Conservation (phyloP, 2,797 vertebrate genomes). For the Choloepus didactylus region DNA sequence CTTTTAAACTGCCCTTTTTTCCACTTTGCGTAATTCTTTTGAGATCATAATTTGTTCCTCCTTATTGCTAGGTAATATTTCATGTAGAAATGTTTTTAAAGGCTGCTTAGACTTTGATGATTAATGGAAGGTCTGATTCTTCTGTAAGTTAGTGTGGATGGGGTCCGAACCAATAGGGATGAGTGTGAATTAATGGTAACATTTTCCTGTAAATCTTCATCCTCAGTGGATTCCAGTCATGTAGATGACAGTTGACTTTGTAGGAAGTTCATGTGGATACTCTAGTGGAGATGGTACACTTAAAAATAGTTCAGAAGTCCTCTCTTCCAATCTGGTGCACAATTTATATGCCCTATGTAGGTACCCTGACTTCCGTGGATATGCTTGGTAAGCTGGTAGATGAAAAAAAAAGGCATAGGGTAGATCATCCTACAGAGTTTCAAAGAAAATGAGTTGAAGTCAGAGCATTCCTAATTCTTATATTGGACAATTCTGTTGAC, state of each 20-base stretch:
- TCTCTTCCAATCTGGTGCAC: background rate
- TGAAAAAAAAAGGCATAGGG: background rate
- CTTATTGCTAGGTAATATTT: background rate
- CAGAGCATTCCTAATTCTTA: background rate
- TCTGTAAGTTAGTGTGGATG: background rate
- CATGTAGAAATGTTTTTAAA: background rate
- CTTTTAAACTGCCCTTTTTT: background rate
- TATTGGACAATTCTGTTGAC: background rate
- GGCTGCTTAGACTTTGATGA: background rate
- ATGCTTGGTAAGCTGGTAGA: background rate
- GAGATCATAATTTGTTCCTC: background rate
- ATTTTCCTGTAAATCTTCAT: background rate
- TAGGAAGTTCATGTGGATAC: background rate
- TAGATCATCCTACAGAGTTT: background rate
- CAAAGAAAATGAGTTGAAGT: background rate
- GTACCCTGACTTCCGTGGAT: background rate
- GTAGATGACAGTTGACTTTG: background rate
- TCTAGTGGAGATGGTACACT: background rate
- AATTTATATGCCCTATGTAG: background rate
- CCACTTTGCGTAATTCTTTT: background rate
- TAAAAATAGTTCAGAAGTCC: background rate
- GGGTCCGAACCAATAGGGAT: background rate
- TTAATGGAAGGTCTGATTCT: conserved; percentile 8
- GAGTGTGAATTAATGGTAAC: background rate
- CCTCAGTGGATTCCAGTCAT: background rate